Conservation (phyloP, 2,113 vertebrate genomes). For the Prietella phreatophila region DNA sequence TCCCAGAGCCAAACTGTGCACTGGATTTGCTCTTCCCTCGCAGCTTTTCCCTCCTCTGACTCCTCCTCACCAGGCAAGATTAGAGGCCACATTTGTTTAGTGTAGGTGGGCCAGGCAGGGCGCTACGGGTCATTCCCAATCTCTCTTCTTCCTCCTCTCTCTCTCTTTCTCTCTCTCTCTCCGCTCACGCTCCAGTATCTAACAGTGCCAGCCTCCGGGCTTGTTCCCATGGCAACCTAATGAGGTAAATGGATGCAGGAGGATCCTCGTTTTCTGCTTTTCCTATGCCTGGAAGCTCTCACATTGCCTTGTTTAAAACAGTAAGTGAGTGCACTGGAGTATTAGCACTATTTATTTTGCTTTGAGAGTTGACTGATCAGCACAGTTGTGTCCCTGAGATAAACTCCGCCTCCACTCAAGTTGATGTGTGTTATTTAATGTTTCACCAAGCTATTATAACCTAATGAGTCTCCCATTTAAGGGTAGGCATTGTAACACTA, state of each 20-base stretch:
- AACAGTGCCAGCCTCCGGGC: constrained; percentile 68
- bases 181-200: constrained; percentile 64
- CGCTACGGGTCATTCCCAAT: constrained; percentile 24
- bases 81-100: constrained; percentile 28
- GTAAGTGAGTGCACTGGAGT: constrained; percentile 3
- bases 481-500: not conserved
- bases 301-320: constrained; percentile 15
- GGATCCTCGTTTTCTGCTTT: constrained; percentile 67
- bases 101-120: constrained; percentile 19
- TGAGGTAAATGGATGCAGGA: constrained; percentile 74
- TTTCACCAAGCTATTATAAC: not conserved
- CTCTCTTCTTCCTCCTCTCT: constrained; percentile 13
- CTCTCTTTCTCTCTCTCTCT: constrained; percentile 6
- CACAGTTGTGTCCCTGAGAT: not conserved
- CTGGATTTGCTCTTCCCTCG: constrained; percentile 10
- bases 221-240: constrained; percentile 76
- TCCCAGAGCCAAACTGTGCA: constrained; percentile 12
- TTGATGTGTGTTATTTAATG: not conserved
- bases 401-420: not conserved
- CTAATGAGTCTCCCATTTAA: not conserved
- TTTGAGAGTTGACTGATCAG: not conserved
- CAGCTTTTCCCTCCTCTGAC: constrained; percentile 26
- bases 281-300: constrained; percentile 50
- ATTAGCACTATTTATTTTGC: constrained; percentile 10
- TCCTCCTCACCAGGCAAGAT: constrained; percentile 7